Evolutionary conservation across 2,113 vertebrate species (phyloP).

Genomic region (Anguilla rostrata): DNA sequence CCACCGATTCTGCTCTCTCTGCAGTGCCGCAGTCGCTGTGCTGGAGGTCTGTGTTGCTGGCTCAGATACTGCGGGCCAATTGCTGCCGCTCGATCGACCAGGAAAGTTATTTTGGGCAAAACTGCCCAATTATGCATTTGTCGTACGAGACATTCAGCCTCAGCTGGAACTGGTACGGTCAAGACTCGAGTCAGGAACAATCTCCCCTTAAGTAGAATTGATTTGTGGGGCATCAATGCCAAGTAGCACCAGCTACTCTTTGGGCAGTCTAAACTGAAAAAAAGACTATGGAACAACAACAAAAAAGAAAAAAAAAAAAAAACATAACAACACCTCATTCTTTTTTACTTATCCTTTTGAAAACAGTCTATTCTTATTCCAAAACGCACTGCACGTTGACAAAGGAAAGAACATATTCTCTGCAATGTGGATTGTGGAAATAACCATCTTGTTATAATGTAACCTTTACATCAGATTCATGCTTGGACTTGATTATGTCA

Average conservation of each 20-base stretch:
- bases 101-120: no score
- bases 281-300: not conserved
- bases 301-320: not conserved
- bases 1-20: no score
- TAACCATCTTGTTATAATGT: slow-evolving; percentile 5
- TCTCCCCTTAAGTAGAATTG: not conserved
- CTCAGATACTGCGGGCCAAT: no score
- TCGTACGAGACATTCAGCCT: no score
- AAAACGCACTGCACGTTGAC: not conserved
- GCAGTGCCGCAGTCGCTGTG: no score
- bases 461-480: not conserved
- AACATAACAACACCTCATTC: not conserved
- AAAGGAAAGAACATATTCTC: not conserved
- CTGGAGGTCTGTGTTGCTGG: no score
- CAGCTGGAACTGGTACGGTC: no score
- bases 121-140: no score
- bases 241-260: not conserved
- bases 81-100: no score
- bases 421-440: not conserved
- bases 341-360: not conserved
- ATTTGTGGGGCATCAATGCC: not conserved
- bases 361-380: not conserved
- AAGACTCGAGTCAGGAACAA: no score
- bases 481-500: slow-evolving; percentile 4
- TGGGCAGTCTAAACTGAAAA: not conserved